Evolutionary conservation across 1,140 invertebrate genomes (phyloP).

Genomic region (Brachionus calyciflorus): DNA sequence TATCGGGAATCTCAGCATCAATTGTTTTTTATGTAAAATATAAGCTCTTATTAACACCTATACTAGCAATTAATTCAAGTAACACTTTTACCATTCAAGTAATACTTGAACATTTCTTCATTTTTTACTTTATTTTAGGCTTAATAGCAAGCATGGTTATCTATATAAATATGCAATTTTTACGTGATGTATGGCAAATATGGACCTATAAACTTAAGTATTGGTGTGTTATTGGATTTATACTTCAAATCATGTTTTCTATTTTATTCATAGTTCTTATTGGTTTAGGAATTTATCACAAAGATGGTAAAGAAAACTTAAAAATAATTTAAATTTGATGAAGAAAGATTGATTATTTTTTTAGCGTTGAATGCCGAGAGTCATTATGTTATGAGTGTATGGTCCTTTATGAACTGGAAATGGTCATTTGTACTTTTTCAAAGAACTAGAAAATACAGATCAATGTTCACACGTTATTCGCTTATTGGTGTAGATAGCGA

Average conservation of each 20-base stretch:
- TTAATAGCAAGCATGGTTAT: background rate
- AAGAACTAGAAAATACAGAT: conserved; percentile 38
- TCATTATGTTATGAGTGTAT: conserved; percentile 30
- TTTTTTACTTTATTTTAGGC: background rate
- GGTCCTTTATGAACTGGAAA: conserved; percentile 43
- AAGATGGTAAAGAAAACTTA: background rate
- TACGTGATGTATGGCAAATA: conserved; percentile 44
- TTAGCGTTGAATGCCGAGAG: background rate
- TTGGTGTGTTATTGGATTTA: conserved; percentile 19
- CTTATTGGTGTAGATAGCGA: conserved; percentile 36
- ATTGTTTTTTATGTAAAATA: conserved; percentile 33
- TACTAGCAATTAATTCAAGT: conserved; percentile 15
- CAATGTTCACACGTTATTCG: conserved; percentile 45
- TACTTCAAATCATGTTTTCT: background rate
- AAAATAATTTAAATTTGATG: no score
- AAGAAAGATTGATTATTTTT: no score
- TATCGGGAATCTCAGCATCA: background rate
- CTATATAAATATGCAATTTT: conserved; percentile 42
- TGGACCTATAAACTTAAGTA: conserved; percentile 45
- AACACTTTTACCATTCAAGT: background rate
- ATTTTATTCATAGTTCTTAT: background rate
- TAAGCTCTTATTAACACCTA: conserved; percentile 3
- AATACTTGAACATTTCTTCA: background rate
- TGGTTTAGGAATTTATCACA: conserved; percentile 8
- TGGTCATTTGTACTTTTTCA: conserved; percentile 35